Evolutionary conservation across 2,113 vertebrate species (phyloP).

Genomic region (Hippolais icterina): DNA sequence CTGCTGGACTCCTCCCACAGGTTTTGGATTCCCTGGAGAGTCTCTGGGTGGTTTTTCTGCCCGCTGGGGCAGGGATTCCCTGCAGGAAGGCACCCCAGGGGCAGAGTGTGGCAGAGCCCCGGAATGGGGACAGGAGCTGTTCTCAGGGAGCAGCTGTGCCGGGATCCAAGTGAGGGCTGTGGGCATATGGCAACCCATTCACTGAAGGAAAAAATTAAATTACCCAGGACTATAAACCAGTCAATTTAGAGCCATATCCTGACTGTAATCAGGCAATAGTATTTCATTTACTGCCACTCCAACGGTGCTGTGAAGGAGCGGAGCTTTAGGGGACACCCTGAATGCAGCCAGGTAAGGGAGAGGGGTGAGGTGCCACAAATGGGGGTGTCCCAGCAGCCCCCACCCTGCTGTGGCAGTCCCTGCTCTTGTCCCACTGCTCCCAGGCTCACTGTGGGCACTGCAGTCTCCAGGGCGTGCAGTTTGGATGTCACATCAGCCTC

Average conservation of each 20-base stretch:
- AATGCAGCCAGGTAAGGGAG: fast-evolving
- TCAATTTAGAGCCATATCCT: slow-evolving; percentile 29
- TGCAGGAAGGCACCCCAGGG: not conserved
- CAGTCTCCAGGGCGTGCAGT: fast-evolving
- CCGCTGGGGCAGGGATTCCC: not conserved
- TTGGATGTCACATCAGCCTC: slow-evolving; percentile 16
- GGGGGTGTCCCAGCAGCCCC: not conserved
- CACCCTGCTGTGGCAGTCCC: not conserved
- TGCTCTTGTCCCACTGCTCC: not conserved
- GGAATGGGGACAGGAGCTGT: fast-evolving
- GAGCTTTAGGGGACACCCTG: not conserved
- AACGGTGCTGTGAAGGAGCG: fast-evolving
- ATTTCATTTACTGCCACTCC: slow-evolving; percentile 2
- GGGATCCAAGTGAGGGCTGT: not conserved
- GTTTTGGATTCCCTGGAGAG: not conserved
- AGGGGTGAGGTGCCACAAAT: not conserved
- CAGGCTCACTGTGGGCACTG: not conserved
- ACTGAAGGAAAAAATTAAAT: slow-evolving; percentile 26
- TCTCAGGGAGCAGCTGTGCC: not conserved
- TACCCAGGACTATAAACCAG: slow-evolving; percentile 47
- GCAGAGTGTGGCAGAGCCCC: fast-evolving
- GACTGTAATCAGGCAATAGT: slow-evolving; percentile 1
- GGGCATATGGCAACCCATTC: slow-evolving; percentile 30
- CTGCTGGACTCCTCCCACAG: not conserved
- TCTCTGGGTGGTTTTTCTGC: not conserved